Conservation (phyloP, 2,888 invertebrate species). For the Dicyrtoma fusca region DNA sequence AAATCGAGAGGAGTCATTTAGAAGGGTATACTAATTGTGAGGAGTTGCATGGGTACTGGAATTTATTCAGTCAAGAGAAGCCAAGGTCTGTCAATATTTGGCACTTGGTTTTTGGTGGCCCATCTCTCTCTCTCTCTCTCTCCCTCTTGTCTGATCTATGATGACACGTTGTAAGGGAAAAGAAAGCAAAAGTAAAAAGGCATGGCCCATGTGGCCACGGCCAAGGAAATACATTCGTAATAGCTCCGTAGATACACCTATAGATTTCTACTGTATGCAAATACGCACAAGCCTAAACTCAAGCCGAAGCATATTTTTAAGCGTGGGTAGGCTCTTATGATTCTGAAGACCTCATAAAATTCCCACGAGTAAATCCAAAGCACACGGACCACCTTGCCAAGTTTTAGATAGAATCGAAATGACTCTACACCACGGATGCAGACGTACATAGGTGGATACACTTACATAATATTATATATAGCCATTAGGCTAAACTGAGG, state of each 20-base stretch:
- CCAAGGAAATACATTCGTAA: neutral
- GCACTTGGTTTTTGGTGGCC: conserved; percentile 22
- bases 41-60: conserved; percentile 15
- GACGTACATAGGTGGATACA: too few relatives aligned
- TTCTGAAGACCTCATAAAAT: conserved; percentile 29
- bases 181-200: neutral
- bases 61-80: conserved; percentile 10
- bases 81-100: conserved; percentile 39
- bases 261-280: too few relatives aligned
- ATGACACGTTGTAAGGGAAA: too few relatives aligned
- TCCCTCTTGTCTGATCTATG: neutral
- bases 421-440: neutral
- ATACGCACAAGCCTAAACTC: neutral
- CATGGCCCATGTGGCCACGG: conserved; percentile 31
- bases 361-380: conserved; percentile 28
- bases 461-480: too few relatives aligned
- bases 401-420: conserved; percentile 9
- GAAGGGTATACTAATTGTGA: too few relatives aligned
- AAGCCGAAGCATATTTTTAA: conserved; percentile 4
- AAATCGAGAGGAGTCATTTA: too few relatives aligned
- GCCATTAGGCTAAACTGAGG: conserved; percentile 2
- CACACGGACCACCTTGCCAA: conserved; percentile 10
- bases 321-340: conserved; percentile 1
- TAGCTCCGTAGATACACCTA: too few relatives aligned
- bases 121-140: conserved; percentile 1